phyloP scores from a whole-genome alignment of 2,797 vertebrate species.

The Pseudochaenichthys georgianus region DNA sequence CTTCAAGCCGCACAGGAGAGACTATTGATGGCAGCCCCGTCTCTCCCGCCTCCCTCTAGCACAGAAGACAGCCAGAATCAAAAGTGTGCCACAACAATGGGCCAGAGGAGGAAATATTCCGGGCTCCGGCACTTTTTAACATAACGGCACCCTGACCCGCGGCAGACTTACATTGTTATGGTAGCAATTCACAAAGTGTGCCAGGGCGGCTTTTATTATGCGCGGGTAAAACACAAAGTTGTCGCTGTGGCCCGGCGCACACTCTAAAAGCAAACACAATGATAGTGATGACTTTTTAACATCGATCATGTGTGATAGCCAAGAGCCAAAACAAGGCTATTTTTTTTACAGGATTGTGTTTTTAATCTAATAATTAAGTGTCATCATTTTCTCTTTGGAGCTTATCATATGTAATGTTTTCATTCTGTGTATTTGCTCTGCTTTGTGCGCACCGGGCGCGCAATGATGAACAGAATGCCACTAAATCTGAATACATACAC shows the following conservation, averaged over 20 bases:
- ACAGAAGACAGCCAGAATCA: slow-evolving; percentile 62
- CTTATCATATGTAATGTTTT: neutral
- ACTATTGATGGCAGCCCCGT: slow-evolving; percentile 71
- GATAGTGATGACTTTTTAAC: neutral
- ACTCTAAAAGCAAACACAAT: neutral
- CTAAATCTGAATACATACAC: neutral
- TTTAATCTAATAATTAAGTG: neutral
- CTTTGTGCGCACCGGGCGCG: neutral
- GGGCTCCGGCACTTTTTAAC: slow-evolving; percentile 60
- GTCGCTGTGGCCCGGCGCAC: neutral
- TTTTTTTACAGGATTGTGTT: neutral
- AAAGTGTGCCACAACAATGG: slow-evolving; percentile 86
- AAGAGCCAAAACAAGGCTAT: neutral
- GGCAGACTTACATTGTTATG: slow-evolving; percentile 68
- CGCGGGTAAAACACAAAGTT: slow-evolving; percentile 34
- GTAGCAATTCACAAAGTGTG: slow-evolving; percentile 66
- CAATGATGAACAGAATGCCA: neutral
- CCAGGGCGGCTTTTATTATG: slow-evolving; percentile 46
- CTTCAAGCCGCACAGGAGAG: slow-evolving; percentile 75
- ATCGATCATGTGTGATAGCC: neutral
- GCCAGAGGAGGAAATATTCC: slow-evolving; percentile 76
- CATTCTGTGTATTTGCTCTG: neutral
- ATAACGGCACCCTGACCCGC: slow-evolving; percentile 61
- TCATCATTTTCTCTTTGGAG: neutral
- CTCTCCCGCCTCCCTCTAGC: slow-evolving; percentile 8